These are phyloP conservation scores for Branchellion lobata DNA, from an alignment of 2,888 invertebrate genomes.

Conservation along the genomic window DNA sequence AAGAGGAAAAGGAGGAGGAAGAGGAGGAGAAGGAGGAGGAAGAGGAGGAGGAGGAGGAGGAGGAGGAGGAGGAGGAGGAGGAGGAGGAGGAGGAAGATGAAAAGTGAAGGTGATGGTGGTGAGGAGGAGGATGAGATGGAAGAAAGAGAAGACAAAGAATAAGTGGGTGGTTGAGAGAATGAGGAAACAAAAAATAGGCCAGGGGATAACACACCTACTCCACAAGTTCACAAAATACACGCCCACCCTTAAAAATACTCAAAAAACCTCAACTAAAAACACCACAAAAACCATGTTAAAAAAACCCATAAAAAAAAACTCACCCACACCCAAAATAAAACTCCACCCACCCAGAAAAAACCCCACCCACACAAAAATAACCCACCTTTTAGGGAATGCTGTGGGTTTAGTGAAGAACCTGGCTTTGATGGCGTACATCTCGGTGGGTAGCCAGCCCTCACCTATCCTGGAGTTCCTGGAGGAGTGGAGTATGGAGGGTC, in stretches of 20 bases:
- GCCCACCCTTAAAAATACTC: too few relatives aligned
- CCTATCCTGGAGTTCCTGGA: conserved; percentile 99
- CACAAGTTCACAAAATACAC: too few relatives aligned
- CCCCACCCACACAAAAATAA: neutral
- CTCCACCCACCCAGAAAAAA: neutral
- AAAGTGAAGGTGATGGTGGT: neutral
- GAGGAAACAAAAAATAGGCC: too few relatives aligned
- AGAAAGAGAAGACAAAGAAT: too few relatives aligned
- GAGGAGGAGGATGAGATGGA: neutral
- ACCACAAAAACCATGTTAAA: too few relatives aligned
- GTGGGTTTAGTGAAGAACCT: conserved; percentile 94
- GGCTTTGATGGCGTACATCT: conserved; percentile 98
- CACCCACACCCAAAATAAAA: neutral
- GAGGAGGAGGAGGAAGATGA: neutral
- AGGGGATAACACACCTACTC: too few relatives aligned
- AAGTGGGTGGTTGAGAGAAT: too few relatives aligned
- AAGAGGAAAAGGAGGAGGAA: neutral
- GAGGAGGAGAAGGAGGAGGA: conserved; percentile 25
- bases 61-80: conserved; percentile 29
- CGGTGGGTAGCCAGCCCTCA: conserved; percentile 97
- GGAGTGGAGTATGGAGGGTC: conserved; percentile 99
- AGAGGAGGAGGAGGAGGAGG: conserved; percentile 27
- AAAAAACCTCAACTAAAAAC: too few relatives aligned
- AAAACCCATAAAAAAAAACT: too few relatives aligned
- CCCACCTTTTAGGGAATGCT: conserved; percentile 62